These are phyloP conservation scores for Excalfactoria chinensis DNA, from an alignment of 2,113 vertebrate genomes.

Conservation along the genomic window DNA sequence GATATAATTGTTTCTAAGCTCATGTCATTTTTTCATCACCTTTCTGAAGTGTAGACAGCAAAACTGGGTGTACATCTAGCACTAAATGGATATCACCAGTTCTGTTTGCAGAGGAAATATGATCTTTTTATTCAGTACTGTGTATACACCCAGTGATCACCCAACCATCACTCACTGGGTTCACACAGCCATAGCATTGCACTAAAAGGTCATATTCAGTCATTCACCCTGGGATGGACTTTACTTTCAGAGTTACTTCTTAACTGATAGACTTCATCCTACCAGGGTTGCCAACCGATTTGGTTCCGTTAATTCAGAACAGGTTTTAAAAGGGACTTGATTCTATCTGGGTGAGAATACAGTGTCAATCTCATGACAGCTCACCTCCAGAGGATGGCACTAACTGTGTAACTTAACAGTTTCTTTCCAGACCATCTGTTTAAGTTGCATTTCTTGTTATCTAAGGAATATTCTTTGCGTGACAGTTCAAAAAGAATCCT, in stretches of 20 bases:
- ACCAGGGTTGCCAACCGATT: background rate
- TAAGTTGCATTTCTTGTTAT: background rate
- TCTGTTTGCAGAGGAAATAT: constrained; percentile 21
- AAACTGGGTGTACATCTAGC: background rate
- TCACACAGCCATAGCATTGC: constrained; percentile 39
- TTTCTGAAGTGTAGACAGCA: constrained; percentile 45
- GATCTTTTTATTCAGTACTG: constrained; percentile 28
- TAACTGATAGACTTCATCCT: background rate
- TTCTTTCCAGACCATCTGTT: constrained; percentile 3
- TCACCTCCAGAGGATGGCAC: background rate
- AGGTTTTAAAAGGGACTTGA: background rate
- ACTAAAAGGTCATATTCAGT: constrained; percentile 6
- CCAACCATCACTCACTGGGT: constrained; percentile 41
- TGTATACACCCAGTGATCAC: background rate
- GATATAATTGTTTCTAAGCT: constrained; percentile 21
- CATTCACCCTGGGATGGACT: background rate
- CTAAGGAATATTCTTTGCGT: background rate
- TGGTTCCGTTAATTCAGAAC: background rate
- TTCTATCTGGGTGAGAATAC: background rate
- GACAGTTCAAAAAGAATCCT: constrained; percentile 2
- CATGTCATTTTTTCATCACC: constrained; percentile 36
- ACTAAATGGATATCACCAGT: background rate
- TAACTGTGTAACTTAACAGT: background rate
- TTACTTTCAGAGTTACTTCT: background rate
- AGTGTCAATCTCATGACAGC: background rate